Conservation (phyloP, 2,888 invertebrate genomes). For the Clunio marinus region DNA sequence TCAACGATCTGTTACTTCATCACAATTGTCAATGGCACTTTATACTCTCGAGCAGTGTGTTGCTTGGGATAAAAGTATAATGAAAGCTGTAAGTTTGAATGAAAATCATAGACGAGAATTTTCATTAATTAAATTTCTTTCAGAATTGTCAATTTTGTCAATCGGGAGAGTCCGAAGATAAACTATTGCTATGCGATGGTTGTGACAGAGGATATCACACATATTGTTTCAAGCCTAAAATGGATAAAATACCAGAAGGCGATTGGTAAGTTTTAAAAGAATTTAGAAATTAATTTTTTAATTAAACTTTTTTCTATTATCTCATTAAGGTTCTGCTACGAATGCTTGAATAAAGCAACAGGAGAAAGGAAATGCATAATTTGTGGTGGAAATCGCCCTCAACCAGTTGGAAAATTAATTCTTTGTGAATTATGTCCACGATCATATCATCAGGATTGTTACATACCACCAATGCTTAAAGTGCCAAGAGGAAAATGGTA, state of each 20-base stretch:
- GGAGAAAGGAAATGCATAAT: conserved; percentile 91
- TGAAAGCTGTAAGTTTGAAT: conserved; percentile 89
- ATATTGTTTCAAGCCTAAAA: conserved; percentile 95
- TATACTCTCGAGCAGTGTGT: conserved; percentile 87
- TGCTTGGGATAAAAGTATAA: conserved; percentile 98
- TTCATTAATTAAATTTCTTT: conserved; percentile 41
- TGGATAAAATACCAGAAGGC: conserved; percentile 95
- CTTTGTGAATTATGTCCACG: conserved; percentile 87
- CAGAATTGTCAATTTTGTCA: conserved; percentile 98
- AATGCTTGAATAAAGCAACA: conserved; percentile 89
- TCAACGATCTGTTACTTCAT: conserved; percentile 74
- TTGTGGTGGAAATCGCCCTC: conserved; percentile 70
- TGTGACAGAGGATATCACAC: conserved; percentile 99
- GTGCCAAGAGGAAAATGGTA: conserved; percentile 82
- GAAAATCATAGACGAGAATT: conserved; percentile 9
- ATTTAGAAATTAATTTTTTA: conserved; percentile 13
- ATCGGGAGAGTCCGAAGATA: conserved; percentile 93
- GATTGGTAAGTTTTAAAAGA: conserved; percentile 71
- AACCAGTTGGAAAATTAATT: conserved; percentile 61
- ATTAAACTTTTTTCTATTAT: not conserved
- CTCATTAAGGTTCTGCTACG: conserved; percentile 81
- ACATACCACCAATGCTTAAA: conserved; percentile 79
- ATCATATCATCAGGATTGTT: conserved; percentile 89
- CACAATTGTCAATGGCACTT: conserved; percentile 85
- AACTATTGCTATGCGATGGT: conserved; percentile 90